These are phyloP conservation scores for Chaetodon trifasciatus DNA, from an alignment of 2,797 vertebrate species.

Conservation along the genomic window DNA sequence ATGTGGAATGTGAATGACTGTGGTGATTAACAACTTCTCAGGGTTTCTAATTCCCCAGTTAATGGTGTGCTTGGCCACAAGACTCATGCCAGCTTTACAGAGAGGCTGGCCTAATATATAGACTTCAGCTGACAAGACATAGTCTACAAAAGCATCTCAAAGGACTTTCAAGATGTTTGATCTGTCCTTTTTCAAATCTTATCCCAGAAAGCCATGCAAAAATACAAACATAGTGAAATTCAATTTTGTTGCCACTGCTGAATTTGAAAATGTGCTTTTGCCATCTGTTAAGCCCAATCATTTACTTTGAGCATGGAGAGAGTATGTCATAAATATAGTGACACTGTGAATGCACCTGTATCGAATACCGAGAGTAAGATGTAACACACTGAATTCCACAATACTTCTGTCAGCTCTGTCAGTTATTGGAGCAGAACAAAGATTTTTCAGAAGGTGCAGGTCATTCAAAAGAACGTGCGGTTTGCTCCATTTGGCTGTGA, in stretches of 20 bases:
- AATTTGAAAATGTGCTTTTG: not conserved
- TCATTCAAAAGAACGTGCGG: slow-evolving; percentile 16
- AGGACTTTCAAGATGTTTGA: slow-evolving; percentile 22
- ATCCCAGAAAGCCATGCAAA: not conserved
- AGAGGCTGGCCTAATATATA: slow-evolving; percentile 47
- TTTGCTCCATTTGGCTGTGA: slow-evolving; percentile 49
- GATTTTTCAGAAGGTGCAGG: slow-evolving; percentile 4
- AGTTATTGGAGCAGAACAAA: slow-evolving; percentile 1
- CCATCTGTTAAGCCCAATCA: not conserved
- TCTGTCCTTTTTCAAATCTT: slow-evolving; percentile 11
- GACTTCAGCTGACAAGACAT: slow-evolving; percentile 47
- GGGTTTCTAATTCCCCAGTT: slow-evolving; percentile 79
- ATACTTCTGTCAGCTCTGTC: not conserved
- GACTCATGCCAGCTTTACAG: slow-evolving; percentile 59
- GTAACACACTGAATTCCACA: not conserved
- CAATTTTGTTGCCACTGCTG: not conserved
- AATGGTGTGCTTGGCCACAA: slow-evolving; percentile 69
- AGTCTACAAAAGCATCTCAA: slow-evolving; percentile 27
- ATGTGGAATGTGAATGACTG: slow-evolving; percentile 80
- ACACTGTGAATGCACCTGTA: not conserved
- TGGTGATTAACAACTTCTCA: slow-evolving; percentile 81
- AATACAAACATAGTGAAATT: not conserved
- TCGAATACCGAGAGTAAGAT: not conserved
- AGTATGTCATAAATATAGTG: not conserved
- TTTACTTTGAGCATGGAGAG: not conserved